Percentiles rank a stretch among this genome's conserved stretches.
These are phyloP conservation scores for Holacanthella duospinosa DNA, from an alignment of 2,888 invertebrate genomes.

Conservation along the genomic window DNA sequence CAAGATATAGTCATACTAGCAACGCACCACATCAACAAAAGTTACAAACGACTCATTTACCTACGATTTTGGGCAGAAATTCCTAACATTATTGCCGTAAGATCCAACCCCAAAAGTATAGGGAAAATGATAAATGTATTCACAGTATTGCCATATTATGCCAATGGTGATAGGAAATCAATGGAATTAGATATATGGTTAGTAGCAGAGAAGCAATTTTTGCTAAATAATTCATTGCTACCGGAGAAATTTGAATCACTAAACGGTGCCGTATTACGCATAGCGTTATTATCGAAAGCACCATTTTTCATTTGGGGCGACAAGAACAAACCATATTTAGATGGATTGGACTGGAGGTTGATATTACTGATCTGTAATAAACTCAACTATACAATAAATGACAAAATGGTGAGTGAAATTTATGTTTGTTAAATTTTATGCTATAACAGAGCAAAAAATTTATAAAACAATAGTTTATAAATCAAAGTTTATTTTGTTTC, in stretches of 20 bases:
- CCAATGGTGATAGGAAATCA: background rate
- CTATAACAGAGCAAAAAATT: too few species aligned
- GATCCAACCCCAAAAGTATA: background rate
- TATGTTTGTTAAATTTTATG: background rate
- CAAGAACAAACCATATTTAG: constrained; percentile 17
- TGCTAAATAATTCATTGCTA: constrained; percentile 7
- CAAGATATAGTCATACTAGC: constrained; percentile 16
- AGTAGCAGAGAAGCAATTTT: constrained; percentile 9
- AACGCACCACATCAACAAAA: constrained; percentile 14
- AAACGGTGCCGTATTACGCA: constrained; percentile 7
- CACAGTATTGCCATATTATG: constrained; percentile 20
- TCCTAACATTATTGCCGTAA: constrained; percentile 19
- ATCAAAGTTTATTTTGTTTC: too few species aligned
- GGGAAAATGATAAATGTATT: constrained; percentile 12
- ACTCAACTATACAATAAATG: constrained; percentile 16
- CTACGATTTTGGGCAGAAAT: constrained; percentile 20
- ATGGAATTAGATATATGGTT: constrained; percentile 21
- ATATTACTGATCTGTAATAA: constrained; percentile 11
- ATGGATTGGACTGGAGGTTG: constrained; percentile 26
- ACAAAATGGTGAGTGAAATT: background rate
- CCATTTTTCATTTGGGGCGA: constrained; percentile 26
- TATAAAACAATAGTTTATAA: too few species aligned
- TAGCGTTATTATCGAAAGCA: constrained; percentile 23
- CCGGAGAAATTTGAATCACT: constrained; percentile 18
- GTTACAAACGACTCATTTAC: constrained; percentile 10